Base-by-base conservation (phyloP, 2,113 vertebrate species). In the Passer montanus region DNA sequence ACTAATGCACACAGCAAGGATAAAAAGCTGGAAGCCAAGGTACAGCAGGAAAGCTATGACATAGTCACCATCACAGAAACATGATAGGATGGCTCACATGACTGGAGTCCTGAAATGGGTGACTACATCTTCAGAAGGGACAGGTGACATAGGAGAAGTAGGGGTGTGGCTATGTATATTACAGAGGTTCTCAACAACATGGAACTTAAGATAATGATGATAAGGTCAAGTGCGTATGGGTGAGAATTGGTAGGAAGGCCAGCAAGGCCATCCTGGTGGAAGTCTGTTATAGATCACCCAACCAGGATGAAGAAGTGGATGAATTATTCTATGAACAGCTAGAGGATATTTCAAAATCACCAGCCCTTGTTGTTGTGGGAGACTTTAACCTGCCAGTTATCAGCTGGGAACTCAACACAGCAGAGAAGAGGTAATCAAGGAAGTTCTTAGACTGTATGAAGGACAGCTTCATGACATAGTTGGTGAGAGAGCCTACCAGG, bases 141-240 rank as follows among this genome's bases (percentile, higher is more conserved):
- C 24, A 28, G 19, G 11, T 17, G 14, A 46, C 11, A 19, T 16
- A 74, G 33, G 14, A 28, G 33, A 35, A 19, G 41, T 22, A 10
- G 33, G 17, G 11, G 20, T 3, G 30, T 59, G 26, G 15, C n/a
- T 75, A 19, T 59, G 19, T 56, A 9, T 46, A 11, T 59, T 47
- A 30, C 0, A 1, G 33, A 47, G 43, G 55, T 8, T 59, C 43
- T 59, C 9, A 1, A 13, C 0, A 4, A 8, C 14, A 8, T 46
- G 33, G 26, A 59, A 47, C 6, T 46, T 22, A 10, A 46, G 11
- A 75, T 46, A 35, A 58, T 30, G 26, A 30, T 46, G 43, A 30
- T 13, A 18, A 46, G 19, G 19, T 37, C 3, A 15, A 37, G 20
- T 30, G 33, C 15, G 43, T 75, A 10, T 30, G 26, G 55, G 10